Base-by-base conservation (phyloP, 2,113 vertebrate genomes). In the Camelus bactrianus region DNA sequence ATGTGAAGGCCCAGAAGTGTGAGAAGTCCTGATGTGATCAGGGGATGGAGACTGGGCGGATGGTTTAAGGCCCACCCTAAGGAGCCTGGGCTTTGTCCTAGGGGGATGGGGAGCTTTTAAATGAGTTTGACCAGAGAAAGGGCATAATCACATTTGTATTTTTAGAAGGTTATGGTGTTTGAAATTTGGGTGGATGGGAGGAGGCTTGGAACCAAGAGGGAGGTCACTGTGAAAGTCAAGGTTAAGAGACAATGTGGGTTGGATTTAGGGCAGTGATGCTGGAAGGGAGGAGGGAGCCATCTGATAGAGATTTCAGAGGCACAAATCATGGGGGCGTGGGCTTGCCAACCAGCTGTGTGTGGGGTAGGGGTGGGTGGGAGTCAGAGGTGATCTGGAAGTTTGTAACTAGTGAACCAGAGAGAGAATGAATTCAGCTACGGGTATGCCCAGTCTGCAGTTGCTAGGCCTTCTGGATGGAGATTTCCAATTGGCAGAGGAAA, bases 311-410 rank as follows among this genome's bases (percentile, higher is more conserved):
- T 3, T 38, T 17, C 24, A 48, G 76, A 89, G 83, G 42, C 54
- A 86, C 19, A 50, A 12, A 75, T 84, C 32, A 54, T 24, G 12
- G 67, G 46, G 32, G 67, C 58, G 50, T 62, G 46, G 35, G 7
- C 24, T 76, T 77, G 35, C 30, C 79, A 62, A 38, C 84, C 72
- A 56, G 54, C 13, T 65, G 24, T 15, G 1, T 24, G 16, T 19
- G 60, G 42, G 12, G 22, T 1, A 11, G 22, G 5, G 28, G 4
- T 8, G 2, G 0, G 3, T 79, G 5, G 48, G 62, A 73, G 8
- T 91, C 54, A 83, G 64, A 91, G 81, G 81, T 35, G 26, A 28
- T 75, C 79, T 52, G 93, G 50, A 95, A 17, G 17, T 72, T 50
- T 93, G n/a, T 88, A 83, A 73, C 22, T 28, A 77, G 82, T 67